Evolutionary conservation across 2,797 vertebrate genomes (phyloP).

Genomic region (Enteromius paludinosus): DNA sequence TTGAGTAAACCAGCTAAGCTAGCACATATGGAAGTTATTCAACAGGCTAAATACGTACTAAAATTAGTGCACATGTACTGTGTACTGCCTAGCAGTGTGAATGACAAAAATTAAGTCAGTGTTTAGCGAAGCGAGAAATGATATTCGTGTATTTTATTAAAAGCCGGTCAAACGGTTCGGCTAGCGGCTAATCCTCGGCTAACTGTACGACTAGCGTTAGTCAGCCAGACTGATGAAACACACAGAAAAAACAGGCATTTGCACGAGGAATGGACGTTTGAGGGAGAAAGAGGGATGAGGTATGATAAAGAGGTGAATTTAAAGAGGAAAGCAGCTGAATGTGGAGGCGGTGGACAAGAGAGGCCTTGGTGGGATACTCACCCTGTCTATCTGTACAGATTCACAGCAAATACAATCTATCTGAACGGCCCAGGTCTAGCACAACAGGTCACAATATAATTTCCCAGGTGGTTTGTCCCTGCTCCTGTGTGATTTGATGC

Average conservation of each 20-base stretch:
- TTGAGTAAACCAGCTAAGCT: conserved; percentile 13
- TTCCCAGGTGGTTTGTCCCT: conserved; percentile 50
- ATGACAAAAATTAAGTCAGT: conserved; percentile 3
- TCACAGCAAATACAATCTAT: conserved; percentile 63
- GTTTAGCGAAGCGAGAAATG: conserved; percentile 1
- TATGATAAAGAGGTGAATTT: conserved; percentile 21
- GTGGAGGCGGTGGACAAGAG: conserved; percentile 39
- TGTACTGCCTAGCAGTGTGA: background rate
- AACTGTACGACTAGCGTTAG: conserved; percentile 12
- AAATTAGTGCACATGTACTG: background rate
- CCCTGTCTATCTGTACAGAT: conserved; percentile 68
- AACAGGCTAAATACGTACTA: background rate
- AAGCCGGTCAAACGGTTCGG: conserved; percentile 37
- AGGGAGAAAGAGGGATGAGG: conserved; percentile 45
- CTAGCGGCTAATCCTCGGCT: conserved; percentile 30
- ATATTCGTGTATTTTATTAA: conserved; percentile 24
- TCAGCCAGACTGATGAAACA: conserved; percentile 8
- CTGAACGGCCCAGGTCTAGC: conserved; percentile 52
- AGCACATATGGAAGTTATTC: conserved; percentile 28
- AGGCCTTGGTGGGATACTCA: conserved; percentile 67
- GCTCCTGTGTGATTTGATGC: conserved; percentile 52
- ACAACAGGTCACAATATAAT: conserved; percentile 52
- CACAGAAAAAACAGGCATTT: background rate
- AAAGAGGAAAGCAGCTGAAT: conserved; percentile 22
- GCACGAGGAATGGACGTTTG: conserved; percentile 31